Base-by-base conservation (phyloP, 2,797 vertebrate genomes). In the Acridotheres tristis region DNA sequence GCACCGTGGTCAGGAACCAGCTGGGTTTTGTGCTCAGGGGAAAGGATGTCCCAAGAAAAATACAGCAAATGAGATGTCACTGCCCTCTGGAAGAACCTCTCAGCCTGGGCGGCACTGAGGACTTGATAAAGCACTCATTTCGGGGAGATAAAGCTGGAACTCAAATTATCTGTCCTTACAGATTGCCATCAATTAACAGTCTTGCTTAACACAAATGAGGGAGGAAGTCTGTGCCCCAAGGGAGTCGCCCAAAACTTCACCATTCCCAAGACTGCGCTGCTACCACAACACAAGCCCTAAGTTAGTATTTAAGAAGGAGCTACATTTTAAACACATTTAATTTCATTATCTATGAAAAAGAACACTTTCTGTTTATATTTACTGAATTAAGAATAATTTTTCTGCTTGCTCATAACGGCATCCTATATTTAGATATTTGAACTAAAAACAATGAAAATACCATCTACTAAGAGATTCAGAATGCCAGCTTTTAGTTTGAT, bases 1-100 rank as follows among this genome's bases (percentile, higher is more conserved):
- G 11, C 1, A 5, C 1, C 2, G 27, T 13, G 58, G 10, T 57
- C 47, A 68, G 21, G 47, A 78, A 36, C 23, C 5, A n/a, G 1
- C 19, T 7, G 12, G 0, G 2, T 8, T 66, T 65, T 27, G 50
- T 29, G 59, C 50, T 30, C 8, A 18, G 9, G 10, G 38, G 13
- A 79, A 84, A 18, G 25, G 51, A 53, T 19, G 27, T 2, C 27
- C 23, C 26, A 38, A 14, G 15, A 16, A 38, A 82, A 82, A 69
- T 1, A 13, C 26, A 67, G 34, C 19, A 51, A 11, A 9, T 4
- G 5, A 43, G 53, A 38, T 47, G 29, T 13, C 83, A 3, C 3
- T 57, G 73, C 51, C 42, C n/a, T 69, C 75, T 9, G 27, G 13
- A 51, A 2, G 59, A 23, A 2, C 9, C 59, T 15, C 22, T 1